phyloP scores from a whole-genome alignment of 2,797 vertebrate genomes.

The Semaprochilodus insignis region DNA sequence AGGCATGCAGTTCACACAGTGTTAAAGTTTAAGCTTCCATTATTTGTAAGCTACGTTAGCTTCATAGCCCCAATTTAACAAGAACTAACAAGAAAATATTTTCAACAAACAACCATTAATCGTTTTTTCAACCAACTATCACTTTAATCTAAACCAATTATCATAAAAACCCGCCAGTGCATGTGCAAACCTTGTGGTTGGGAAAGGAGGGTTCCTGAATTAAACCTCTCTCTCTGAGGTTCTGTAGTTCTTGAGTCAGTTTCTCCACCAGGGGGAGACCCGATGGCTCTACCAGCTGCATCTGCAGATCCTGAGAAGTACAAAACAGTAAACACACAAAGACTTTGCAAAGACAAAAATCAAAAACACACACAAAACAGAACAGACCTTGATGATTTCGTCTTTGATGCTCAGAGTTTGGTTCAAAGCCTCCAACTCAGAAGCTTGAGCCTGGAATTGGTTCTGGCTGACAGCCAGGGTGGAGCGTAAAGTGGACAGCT shows the following conservation, averaged over 20 bases:
- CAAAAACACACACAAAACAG: slow-evolving; percentile 2
- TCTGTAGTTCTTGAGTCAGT: slow-evolving; percentile 86
- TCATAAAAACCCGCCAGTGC: neutral
- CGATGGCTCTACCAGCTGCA: slow-evolving; percentile 85
- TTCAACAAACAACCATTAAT: no score
- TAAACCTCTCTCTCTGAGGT: slow-evolving; percentile 82
- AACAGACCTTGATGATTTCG: slow-evolving; percentile 86
- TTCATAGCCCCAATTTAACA: neutral
- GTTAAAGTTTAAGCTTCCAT: neutral
- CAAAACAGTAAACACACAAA: neutral
- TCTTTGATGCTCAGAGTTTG: slow-evolving; percentile 86
- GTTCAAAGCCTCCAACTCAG: slow-evolving; percentile 79
- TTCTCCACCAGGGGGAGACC: slow-evolving; percentile 84
- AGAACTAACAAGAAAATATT: no score
- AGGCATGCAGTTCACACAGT: no score
- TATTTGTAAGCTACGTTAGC: neutral
- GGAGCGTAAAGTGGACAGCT: slow-evolving; percentile 78
- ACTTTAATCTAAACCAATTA: neutral
- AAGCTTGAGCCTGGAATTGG: slow-evolving; percentile 80
- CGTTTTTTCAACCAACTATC: no score
- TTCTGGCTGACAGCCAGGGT: slow-evolving; percentile 74
- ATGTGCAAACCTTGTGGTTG: slow-evolving; percentile 73
- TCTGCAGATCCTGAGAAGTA: slow-evolving; percentile 84
- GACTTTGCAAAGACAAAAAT: neutral
- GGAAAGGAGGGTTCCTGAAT: slow-evolving; percentile 66